phyloP scores from a whole-genome alignment of 1,140 invertebrate genomes.

The Monochamus saltuarius region DNA sequence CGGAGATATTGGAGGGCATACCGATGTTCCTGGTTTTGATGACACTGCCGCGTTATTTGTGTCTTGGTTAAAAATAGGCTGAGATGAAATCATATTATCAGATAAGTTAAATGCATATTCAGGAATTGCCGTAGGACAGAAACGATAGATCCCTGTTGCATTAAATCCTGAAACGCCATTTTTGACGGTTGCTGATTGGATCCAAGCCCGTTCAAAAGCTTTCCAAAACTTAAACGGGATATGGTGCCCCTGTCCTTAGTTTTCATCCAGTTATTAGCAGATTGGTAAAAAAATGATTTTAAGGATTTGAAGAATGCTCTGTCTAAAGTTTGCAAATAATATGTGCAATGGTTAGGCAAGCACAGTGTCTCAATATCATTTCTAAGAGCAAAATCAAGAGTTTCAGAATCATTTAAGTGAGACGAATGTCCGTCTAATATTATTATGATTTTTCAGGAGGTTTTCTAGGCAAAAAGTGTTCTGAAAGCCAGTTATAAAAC shows the following conservation, averaged over 20 bases:
- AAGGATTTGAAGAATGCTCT: conserved; percentile 41
- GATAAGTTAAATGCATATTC: too few relatives aligned
- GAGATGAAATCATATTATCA: too few relatives aligned
- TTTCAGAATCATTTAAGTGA: conserved; percentile 36
- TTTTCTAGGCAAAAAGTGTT: conserved; percentile 47
- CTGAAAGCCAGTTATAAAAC: conserved; percentile 36
- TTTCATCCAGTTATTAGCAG: conserved; percentile 20
- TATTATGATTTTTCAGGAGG: conserved; percentile 45
- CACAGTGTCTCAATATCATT: conserved; percentile 43
- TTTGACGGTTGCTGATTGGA: conserved; percentile 30
- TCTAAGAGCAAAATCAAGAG: conserved; percentile 33
- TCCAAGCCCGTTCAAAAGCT: conserved; percentile 32
- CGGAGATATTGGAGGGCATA: too few relatives aligned
- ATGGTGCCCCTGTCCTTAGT: conserved; percentile 7
- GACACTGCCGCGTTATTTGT: too few relatives aligned
- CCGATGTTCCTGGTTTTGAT: too few relatives aligned
- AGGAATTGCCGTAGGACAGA: conserved; percentile 27
- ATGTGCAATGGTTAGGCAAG: conserved; percentile 41
- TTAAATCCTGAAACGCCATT: conserved; percentile 38
- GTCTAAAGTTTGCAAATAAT: conserved; percentile 42
- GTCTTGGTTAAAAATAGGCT: too few relatives aligned
- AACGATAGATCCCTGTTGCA: conserved; percentile 40
- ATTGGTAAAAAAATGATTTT: conserved; percentile 33
- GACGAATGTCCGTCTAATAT: conserved; percentile 52
- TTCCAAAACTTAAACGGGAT: too few relatives aligned